Conservation (phyloP, 2,113 vertebrate species). For the Delphinapterus leucas region DNA sequence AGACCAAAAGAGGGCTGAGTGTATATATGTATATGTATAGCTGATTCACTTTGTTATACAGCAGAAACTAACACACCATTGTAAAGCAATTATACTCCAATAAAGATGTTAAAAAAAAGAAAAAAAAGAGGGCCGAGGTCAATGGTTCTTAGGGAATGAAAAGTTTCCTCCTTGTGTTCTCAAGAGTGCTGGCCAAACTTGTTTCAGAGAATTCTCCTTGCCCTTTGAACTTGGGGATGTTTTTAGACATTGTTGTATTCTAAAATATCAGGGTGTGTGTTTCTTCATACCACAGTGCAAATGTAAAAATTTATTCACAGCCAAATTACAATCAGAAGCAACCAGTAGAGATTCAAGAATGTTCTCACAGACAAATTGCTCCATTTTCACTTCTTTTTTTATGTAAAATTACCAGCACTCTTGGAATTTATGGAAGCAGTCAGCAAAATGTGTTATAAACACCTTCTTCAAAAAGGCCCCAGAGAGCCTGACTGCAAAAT, state of each 20-base stretch:
- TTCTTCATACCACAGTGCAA: conserved; percentile 10
- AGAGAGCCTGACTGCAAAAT: neutral
- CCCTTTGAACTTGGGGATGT: conserved; percentile 12
- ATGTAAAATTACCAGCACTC: conserved; percentile 42
- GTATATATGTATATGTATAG: no score
- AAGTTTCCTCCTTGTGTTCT: conserved; percentile 24
- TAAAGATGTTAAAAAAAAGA: no score
- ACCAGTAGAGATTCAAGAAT: conserved; percentile 35
- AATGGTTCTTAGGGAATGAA: conserved; percentile 14
- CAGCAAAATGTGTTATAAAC: conserved; percentile 67
- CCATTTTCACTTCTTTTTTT: conserved; percentile 67
- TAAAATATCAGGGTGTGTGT: neutral
- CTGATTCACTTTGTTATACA: no score
- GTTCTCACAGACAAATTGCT: conserved; percentile 41
- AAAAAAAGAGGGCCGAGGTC: neutral
- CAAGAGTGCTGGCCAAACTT: neutral
- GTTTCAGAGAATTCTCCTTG: neutral
- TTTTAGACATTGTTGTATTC: conserved; percentile 29
- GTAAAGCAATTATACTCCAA: no score
- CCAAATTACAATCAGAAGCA: conserved; percentile 59
- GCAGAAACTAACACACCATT: no score
- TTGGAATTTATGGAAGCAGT: conserved; percentile 66
- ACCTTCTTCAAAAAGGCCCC: conserved; percentile 48
- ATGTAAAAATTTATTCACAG: conserved; percentile 49
- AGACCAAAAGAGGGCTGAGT: neutral